Evolutionary conservation across 2,797 vertebrate genomes (phyloP), one percentile per base, ranked within the genome.

Genomic region (Pempheris klunzingeri): DNA sequence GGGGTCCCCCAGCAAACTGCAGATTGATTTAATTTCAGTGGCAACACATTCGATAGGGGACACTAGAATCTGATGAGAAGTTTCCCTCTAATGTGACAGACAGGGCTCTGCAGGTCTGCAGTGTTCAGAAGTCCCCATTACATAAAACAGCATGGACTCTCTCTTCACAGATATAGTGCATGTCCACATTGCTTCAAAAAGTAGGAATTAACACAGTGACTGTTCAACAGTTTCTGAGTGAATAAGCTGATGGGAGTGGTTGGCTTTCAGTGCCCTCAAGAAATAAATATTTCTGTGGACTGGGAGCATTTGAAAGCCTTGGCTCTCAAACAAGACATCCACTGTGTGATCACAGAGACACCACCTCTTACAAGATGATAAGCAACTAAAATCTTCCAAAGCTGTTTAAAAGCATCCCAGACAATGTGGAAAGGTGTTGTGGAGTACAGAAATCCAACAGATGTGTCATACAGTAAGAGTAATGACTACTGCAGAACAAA

Each of bases 161-260:
- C 59, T 4, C 32, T 12, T 49, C n/a, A 4, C 20, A 62, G 49
- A 53, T 49, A 43, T 50, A 34, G 46, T 44, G 34, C 52, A 62
- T n/a, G 38, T 65, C 36, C 3, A 61, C 26, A 69, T 64, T 64
- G 67, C 43, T 65, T 5, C 22, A 5, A 47, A 46, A 63, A 1
- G 2, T 5, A 36, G 28, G 73, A 49, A 63, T 54, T 74, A 59
- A 6, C 32, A 24, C 47, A 79, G 58, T 30, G 14, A 39, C 74
- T 32, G 39, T 80, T 62, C 72, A 47, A 61, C 43, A 38, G 46
- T 53, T 50, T 61, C 62, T 77, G 83, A 89, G 77, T 74, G 71
- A 83, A 80, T 81, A 54, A 77, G 44, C 83, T 85, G 82, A 89
- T 81, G 86, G 47, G 70, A 72, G 41, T 26, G 32, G 32, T 24